A percentile compares a stretch with the other conserved stretches of the same genome.
phyloP scores from a whole-genome alignment of 2,113 vertebrate species.

The Rhadina sibilatrix region DNA sequence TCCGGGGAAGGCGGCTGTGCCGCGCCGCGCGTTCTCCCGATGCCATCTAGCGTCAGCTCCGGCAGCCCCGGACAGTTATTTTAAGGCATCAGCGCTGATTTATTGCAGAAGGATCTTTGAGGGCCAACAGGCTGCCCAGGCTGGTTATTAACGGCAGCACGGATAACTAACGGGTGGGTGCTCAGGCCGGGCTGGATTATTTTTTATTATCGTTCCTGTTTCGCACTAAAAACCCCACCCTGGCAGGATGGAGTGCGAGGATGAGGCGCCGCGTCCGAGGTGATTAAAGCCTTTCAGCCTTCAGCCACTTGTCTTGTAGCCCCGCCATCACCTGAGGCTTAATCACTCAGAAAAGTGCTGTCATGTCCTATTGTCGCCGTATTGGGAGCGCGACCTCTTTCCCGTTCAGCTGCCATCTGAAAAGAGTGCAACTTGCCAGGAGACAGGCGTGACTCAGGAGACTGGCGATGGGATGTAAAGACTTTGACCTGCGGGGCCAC shows the following conservation, averaged over 20 bases:
- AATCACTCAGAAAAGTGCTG: conserved; percentile 53
- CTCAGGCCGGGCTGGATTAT: neutral
- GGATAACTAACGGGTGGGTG: neutral
- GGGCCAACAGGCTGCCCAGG: neutral
- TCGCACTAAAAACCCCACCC: neutral
- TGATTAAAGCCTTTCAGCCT: conserved; percentile 38
- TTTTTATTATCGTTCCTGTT: neutral
- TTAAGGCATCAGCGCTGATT: neutral
- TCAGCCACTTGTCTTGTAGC: conserved; percentile 35
- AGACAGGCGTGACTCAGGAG: conserved; percentile 23
- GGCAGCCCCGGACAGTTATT: fast-evolving
- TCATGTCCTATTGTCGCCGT: conserved; percentile 49
- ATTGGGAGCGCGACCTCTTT: conserved; percentile 57
- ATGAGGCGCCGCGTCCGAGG: neutral
- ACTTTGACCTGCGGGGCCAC: neutral
- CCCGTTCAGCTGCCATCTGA: conserved; percentile 42
- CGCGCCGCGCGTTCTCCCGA: neutral
- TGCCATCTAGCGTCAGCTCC: conserved; percentile 58
- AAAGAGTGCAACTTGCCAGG: conserved; percentile 15
- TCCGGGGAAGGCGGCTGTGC: neutral
- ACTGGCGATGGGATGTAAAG: conserved; percentile 26
- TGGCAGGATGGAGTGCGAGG: neutral
- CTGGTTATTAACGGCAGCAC: neutral
- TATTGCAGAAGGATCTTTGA: neutral
- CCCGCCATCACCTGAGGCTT: conserved; percentile 33